A percentile compares a stretch with the other conserved stretches of the same genome.
These are phyloP conservation scores for Epirrita christyi DNA, from an alignment of 2,888 invertebrate genomes.

Conservation along the genomic window DNA sequence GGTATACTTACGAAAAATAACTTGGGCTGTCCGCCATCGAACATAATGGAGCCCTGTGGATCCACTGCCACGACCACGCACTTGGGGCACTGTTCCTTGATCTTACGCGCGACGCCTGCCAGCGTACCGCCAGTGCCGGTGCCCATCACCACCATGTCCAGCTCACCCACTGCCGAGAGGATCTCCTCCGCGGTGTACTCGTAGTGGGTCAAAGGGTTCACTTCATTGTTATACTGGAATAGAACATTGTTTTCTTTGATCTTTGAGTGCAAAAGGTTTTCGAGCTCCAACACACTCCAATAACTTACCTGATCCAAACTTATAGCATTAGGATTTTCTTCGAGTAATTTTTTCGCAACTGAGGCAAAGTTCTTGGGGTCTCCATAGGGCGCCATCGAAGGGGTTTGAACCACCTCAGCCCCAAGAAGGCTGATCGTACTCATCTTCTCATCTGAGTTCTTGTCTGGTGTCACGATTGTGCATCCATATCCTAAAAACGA, in stretches of 20 bases:
- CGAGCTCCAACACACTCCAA: too few relatives aligned
- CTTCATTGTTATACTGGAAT: slow-evolving; percentile 90
- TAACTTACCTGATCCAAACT: slow-evolving; percentile 93
- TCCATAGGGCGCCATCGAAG: slow-evolving; percentile 47
- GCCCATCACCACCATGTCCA: slow-evolving; percentile 93
- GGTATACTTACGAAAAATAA: slow-evolving; percentile 48
- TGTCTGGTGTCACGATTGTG: slow-evolving; percentile 98
- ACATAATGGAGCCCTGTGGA: slow-evolving; percentile 89
- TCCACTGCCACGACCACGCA: slow-evolving; percentile 93
- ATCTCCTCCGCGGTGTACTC: slow-evolving; percentile 97
- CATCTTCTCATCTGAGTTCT: slow-evolving; percentile 98
- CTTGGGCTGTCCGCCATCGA: slow-evolving; percentile 83
- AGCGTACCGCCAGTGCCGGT: slow-evolving; percentile 98
- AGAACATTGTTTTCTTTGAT: too few relatives aligned
- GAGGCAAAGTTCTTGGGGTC: slow-evolving; percentile 92
- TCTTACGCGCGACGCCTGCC: slow-evolving; percentile 93
- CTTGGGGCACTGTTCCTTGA: slow-evolving; percentile 91
- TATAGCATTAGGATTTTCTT: slow-evolving; percentile 89
- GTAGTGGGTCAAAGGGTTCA: slow-evolving; percentile 97
- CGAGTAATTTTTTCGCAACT: slow-evolving; percentile 90
- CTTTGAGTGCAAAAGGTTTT: too few relatives aligned
- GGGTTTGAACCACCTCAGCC: slow-evolving; percentile 96
- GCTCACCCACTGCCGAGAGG: slow-evolving; percentile 85
- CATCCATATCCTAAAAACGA: slow-evolving; percentile 89
- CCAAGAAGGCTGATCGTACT: slow-evolving; percentile 93